Evolutionary conservation across 2,113 vertebrate genomes (phyloP).

Genomic region (Grammomys surdaster): DNA sequence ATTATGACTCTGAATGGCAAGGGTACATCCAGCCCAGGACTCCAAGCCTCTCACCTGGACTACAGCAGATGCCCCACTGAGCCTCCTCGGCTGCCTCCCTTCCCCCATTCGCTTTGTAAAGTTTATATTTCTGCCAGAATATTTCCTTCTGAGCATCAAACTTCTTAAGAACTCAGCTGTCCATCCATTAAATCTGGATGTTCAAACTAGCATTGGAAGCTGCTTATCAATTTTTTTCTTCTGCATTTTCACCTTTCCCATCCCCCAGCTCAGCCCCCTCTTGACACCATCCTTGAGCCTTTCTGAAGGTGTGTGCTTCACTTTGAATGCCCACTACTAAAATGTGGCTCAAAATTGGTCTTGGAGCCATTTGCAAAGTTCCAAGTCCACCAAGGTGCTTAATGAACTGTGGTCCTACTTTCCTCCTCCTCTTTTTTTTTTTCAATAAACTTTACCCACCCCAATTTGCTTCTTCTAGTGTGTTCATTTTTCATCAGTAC

Average conservation of each 20-base stretch:
- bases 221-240: background rate
- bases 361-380: slow-evolving; percentile 7
- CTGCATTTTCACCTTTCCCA: background rate
- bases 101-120: background rate
- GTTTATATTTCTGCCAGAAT: slow-evolving; percentile 53
- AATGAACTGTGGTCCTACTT: background rate
- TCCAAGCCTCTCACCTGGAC: slow-evolving; percentile 43
- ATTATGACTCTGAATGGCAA: slow-evolving; percentile 42
- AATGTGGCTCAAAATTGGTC: slow-evolving; percentile 38
- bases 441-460: slow-evolving; percentile 42
- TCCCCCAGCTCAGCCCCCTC: background rate
- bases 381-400: background rate
- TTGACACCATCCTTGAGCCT: background rate
- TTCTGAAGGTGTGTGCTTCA: background rate
- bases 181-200: slow-evolving; percentile 63
- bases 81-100: background rate
- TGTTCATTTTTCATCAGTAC: slow-evolving; percentile 44
- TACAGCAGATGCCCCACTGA: slow-evolving; percentile 48
- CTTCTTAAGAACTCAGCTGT: slow-evolving; percentile 49
- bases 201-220: slow-evolving; percentile 57
- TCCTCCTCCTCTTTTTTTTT: background rate
- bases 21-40: slow-evolving; percentile 48
- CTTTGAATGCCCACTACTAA: slow-evolving; percentile 31
- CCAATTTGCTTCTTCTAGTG: slow-evolving; percentile 22
- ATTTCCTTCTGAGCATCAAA: slow-evolving; percentile 39